Evolutionary conservation across 1,140 invertebrate genomes (phyloP), one percentile per base, ranked within the genome.

Genomic region (Zaprionus kolodkinae): DNA sequence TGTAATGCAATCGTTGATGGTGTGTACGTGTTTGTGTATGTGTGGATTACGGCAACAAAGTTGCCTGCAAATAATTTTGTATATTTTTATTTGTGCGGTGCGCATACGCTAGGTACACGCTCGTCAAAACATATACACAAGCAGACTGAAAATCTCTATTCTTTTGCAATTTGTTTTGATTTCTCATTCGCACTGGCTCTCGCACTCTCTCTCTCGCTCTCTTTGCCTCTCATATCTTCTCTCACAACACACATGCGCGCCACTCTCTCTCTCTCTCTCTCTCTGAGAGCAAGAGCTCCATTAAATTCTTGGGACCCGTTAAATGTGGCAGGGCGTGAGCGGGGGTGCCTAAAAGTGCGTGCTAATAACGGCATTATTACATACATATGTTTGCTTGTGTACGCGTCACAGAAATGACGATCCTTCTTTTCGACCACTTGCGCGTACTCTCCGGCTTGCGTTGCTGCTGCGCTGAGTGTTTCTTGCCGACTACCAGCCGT

Each of bases 151-250:
- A 88, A 89, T 88, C 84, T 88, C 85, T 88, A 88, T 89, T 88
- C 84, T 88, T 86, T 88, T 88, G 85, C 84, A 88, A 88, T 88
- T 88, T 88, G 84, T 88, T 88, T 88, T 88, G 84, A 88, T 88
- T 88, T 88, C 84, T 89, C 80, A 89, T 88, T 88, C 85, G 79
- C 74, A 63, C 65, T 56, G 61, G 45, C 65, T 66, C 45, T 65
- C 76, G 10, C 70, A 27, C 21, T 25, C 55, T 60, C 40, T 57
- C 35, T 17, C 40, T 43, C 50, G 25, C 62, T 56, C 55, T 70
- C 69, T 61, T 12, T 65, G 40, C 3, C 15, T 45, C n/a, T 30
- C 27, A 30, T 6, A 30, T 30, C 15, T n/a, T 35, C 61, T 60
- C 40, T 50, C 40, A 35, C 40, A 57, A n/a, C 38, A 71, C 27